Conservation (phyloP, 37 sponge, comb jelly and placozoan genomes). For the Axinella damicornis region DNA sequence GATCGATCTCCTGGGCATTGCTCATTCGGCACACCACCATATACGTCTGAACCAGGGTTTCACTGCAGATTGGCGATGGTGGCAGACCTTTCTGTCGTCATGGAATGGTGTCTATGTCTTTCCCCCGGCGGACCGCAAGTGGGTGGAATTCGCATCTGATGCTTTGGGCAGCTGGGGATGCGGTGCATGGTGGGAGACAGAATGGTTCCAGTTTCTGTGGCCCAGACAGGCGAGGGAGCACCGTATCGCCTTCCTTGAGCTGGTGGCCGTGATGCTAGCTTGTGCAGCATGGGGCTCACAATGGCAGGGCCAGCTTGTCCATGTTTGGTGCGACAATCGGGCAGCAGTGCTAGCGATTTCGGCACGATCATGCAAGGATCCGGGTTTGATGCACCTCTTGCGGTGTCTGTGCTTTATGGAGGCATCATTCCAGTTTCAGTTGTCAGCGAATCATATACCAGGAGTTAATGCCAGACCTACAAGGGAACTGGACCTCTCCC, state of each 20-base stretch:
- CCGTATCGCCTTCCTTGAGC: slow-evolving; percentile 35
- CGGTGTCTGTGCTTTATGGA: slow-evolving; percentile 39
- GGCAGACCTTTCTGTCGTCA: slow-evolving; percentile 10
- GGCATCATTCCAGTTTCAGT: slow-evolving; percentile 19
- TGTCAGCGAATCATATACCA: slow-evolving; percentile 4
- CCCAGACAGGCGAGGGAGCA: neutral
- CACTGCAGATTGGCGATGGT: slow-evolving; percentile 37
- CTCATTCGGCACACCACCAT: neutral
- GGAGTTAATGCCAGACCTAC: slow-evolving; percentile 4
- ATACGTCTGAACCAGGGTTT: slow-evolving; percentile 31
- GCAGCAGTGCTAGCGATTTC: slow-evolving; percentile 38
- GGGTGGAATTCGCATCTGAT: slow-evolving; percentile 15
- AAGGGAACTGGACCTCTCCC: slow-evolving; percentile 43
- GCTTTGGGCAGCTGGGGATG: slow-evolving; percentile 50
- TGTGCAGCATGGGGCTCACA: slow-evolving; percentile 41
- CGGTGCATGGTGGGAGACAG: slow-evolving; percentile 7
- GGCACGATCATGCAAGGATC: slow-evolving; percentile 10
- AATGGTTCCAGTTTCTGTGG: slow-evolving; percentile 65
- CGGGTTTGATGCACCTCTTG: slow-evolving; percentile 49
- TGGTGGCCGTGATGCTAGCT: slow-evolving; percentile 45
- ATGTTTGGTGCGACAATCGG: slow-evolving; percentile 39
- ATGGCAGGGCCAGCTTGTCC: slow-evolving; percentile 22
- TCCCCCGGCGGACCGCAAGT: neutral
- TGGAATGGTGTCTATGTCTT: slow-evolving; percentile 32
- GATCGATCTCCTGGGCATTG: slow-evolving; percentile 8